Conservation (phyloP, 37 sponge, comb jelly and placozoan species). For the Eunapius fragilis region DNA sequence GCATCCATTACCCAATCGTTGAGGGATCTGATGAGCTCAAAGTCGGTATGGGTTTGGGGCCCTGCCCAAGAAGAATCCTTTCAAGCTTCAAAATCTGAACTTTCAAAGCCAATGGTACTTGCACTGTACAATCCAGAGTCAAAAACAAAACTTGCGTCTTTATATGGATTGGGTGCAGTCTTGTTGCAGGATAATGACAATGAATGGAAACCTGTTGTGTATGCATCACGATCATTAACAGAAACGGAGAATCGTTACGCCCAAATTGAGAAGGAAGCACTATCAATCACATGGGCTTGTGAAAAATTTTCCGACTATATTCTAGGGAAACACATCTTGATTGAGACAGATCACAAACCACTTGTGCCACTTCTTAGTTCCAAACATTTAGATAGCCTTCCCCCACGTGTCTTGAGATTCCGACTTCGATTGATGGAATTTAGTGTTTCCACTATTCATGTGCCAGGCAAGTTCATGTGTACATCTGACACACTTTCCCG, state of each 20-base stretch:
- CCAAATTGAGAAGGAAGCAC: slow-evolving; percentile 24
- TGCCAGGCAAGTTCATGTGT: slow-evolving; percentile 47
- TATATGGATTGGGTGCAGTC: slow-evolving; percentile 30
- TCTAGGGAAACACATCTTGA: slow-evolving; percentile 21
- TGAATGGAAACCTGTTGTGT: slow-evolving; percentile 30
- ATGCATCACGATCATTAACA: slow-evolving; percentile 17
- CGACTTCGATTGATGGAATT: slow-evolving; percentile 30
- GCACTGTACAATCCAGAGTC: slow-evolving; percentile 34
- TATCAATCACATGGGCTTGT: slow-evolving; percentile 31
- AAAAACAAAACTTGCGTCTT: slow-evolving; percentile 22
- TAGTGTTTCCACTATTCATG: slow-evolving; percentile 15
- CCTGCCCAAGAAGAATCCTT: slow-evolving; percentile 37
- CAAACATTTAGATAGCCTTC: slow-evolving; percentile 25
- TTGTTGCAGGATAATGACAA: slow-evolving; percentile 19
- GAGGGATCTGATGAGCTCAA: slow-evolving; percentile 44
- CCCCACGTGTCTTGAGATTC: slow-evolving; percentile 34
- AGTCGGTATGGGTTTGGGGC: slow-evolving; percentile 44
- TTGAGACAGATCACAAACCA: slow-evolving; percentile 65
- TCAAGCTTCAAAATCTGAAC: slow-evolving; percentile 21
- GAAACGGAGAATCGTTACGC: slow-evolving; percentile 21
- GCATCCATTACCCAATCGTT: slow-evolving; percentile 39
- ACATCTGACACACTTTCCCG: slow-evolving; percentile 38
- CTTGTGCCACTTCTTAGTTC: slow-evolving; percentile 44
- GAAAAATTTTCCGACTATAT: slow-evolving; percentile 27
- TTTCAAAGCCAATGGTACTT: slow-evolving; percentile 30